Evolutionary conservation across 1,140 invertebrate species (phyloP), one percentile per base, ranked within the genome.

Genomic region (Aphelinus atriplicis): DNA sequence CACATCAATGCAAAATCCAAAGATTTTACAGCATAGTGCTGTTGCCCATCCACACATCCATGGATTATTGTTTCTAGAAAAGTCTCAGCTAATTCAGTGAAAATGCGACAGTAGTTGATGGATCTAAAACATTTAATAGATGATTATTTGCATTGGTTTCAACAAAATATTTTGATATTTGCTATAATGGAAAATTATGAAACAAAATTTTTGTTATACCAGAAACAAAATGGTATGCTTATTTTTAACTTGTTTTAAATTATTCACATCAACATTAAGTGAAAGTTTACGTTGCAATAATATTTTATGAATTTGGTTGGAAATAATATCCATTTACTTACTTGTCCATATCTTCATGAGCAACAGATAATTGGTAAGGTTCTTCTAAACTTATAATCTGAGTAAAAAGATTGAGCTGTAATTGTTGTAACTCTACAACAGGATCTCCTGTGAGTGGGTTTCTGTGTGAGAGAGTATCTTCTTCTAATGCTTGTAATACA

Each of bases 61-160:
- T 78, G 72, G 7, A 98, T 89, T 79, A 99, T 96, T 81, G 93
- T 93, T 70, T 94, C 91, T 77, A 99, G 88, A 85, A 98, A 95
- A 9, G 73, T 75, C 88, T 99, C 97, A 46, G 93, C 96, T 65
- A 98, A 86, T 85, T 98, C 97, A 10, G 97, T 98, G 86, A 99
- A 99, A 78, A 99, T 93, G 78, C 97, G 92, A 83, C 95, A 96
- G 86, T 96, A 98, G 84, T 97, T 98, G 67, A 96, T 91, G 42
- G 95, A 95, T 78, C 92, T 93, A 80, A 77, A 87, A 81, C 73
- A 79, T 77, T 46, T 83, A 81, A 74, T 58, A 70, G 78, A 78
- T 5, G 78, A 80, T 78, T 67, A 78, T 65, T 73, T 56, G 0
- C 3, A 26, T 26, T 26, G 26, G 26, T 26, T 26, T 26, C 26